Conservation (phyloP, 2,113 vertebrate genomes). For the Scatophagus argus region DNA sequence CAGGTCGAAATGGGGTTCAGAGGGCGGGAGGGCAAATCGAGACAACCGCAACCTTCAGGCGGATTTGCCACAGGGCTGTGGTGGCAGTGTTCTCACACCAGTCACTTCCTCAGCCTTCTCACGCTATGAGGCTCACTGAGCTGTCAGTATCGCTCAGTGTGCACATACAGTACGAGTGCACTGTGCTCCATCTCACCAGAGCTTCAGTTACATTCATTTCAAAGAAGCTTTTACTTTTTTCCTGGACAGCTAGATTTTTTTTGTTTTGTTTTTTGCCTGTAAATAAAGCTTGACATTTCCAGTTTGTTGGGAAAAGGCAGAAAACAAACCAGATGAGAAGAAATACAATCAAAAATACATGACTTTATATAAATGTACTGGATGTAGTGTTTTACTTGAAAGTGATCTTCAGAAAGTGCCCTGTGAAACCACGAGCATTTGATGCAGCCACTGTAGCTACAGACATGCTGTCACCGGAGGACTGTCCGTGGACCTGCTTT, state of each 20-base stretch:
- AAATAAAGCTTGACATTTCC: not conserved
- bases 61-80: slow-evolving; percentile 49
- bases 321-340: not conserved
- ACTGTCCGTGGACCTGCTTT: not conserved
- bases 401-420: not conserved
- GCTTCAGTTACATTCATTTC: not conserved
- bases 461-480: slow-evolving; percentile 4
- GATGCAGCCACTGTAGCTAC: not conserved
- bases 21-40: not conserved
- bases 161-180: not conserved
- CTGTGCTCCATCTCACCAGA: not conserved
- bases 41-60: slow-evolving; percentile 29
- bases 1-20: slow-evolving; percentile 3
- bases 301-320: not conserved
- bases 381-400: not conserved
- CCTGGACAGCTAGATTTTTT: not conserved
- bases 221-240: not conserved
- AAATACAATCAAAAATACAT: not conserved
- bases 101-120: slow-evolving; percentile 72
- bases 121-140: slow-evolving; percentile 62
- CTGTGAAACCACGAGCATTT: not conserved
- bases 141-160: slow-evolving; percentile 26
- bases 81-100: slow-evolving; percentile 51
- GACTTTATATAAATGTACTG: not conserved
- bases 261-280: too few species aligned